These are phyloP conservation scores for Sphenodon punctatus DNA, from an alignment of 2,797 vertebrate species.

Conservation along the genomic window DNA sequence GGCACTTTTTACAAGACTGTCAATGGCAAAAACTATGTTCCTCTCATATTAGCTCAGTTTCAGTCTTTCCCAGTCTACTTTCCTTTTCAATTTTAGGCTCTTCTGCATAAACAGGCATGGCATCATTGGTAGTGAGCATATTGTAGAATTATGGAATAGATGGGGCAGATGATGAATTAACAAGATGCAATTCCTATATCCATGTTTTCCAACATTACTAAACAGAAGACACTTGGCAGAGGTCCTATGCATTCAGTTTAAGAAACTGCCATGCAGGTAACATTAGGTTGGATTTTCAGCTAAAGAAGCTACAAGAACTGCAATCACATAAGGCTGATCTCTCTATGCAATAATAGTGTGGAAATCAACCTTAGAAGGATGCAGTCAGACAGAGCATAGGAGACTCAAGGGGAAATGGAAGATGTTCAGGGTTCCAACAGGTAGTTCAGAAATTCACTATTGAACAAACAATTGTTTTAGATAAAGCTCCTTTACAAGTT, in stretches of 20 bases:
- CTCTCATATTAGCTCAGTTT: not conserved
- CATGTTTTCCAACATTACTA: not conserved
- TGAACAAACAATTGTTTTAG: not conserved
- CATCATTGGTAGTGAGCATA: not conserved
- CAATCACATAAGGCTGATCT: not conserved
- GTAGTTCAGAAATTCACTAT: not conserved
- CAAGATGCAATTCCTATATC: not conserved
- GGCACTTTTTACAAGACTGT: too few species aligned
- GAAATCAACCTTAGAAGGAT: not conserved
- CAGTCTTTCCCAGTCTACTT: not conserved
- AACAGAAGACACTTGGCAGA: not conserved
- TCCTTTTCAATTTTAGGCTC: not conserved
- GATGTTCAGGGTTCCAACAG: not conserved
- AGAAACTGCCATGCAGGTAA: too few species aligned
- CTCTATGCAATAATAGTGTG: too few species aligned
- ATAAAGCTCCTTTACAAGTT: too few species aligned
- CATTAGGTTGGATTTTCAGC: not conserved
- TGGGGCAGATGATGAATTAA: not conserved
- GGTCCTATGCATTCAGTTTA: not conserved
- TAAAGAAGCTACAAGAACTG: not conserved
- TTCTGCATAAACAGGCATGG: not conserved
- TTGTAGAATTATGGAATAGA: not conserved
- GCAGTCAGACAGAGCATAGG: not conserved
- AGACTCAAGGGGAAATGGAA: not conserved
- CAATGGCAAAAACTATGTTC: too few species aligned